Percentiles rank a stretch among this genome's conserved stretches.
These are phyloP conservation scores for Hirtodrosophila cameraria DNA, from an alignment of 2,888 invertebrate genomes.

Conservation along the genomic window DNA sequence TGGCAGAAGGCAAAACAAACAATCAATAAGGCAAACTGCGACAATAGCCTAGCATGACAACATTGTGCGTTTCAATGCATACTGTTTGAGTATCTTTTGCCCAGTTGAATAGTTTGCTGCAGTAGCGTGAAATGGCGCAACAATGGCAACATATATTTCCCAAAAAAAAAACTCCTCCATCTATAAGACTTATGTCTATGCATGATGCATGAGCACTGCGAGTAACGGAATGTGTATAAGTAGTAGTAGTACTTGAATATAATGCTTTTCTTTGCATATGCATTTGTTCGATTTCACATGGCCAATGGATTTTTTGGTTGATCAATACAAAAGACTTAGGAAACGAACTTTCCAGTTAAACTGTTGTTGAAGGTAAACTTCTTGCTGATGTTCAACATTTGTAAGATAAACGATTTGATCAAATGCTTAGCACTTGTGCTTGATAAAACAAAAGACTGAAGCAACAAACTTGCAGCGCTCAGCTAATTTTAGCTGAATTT, in stretches of 20 bases:
- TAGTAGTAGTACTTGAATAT: slow-evolving; percentile 19
- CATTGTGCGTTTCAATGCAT: slow-evolving; percentile 65
- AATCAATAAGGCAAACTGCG: slow-evolving; percentile 60
- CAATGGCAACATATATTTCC: slow-evolving; percentile 72
- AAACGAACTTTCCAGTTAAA: slow-evolving; percentile 30
- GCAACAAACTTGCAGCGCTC: slow-evolving; percentile 46
- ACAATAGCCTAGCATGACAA: slow-evolving; percentile 47
- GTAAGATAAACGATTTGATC: slow-evolving; percentile 1
- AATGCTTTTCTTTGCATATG: slow-evolving; percentile 3
- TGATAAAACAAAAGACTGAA: slow-evolving; percentile 54
- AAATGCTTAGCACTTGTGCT: background rate
- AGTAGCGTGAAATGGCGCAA: slow-evolving; percentile 64
- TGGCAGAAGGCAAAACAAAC: slow-evolving; percentile 69
- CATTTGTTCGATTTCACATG: slow-evolving; percentile 7
- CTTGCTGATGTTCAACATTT: background rate
- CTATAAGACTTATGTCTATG: slow-evolving; percentile 25
- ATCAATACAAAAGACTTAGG: slow-evolving; percentile 2
- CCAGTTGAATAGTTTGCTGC: slow-evolving; percentile 9
- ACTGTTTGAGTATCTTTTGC: slow-evolving; percentile 40
- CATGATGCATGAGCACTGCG: slow-evolving; percentile 59
- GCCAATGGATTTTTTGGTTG: slow-evolving; percentile 12
- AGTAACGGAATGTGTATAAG: slow-evolving; percentile 53
- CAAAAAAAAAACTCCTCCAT: slow-evolving; percentile 60
- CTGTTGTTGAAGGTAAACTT: slow-evolving; percentile 12
- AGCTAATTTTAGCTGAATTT: slow-evolving; percentile 11